A percentile compares a stretch with the other conserved stretches of the same genome.
Conservation (phyloP, 2,113 vertebrate species). For the Acinonyx jubatus region DNA sequence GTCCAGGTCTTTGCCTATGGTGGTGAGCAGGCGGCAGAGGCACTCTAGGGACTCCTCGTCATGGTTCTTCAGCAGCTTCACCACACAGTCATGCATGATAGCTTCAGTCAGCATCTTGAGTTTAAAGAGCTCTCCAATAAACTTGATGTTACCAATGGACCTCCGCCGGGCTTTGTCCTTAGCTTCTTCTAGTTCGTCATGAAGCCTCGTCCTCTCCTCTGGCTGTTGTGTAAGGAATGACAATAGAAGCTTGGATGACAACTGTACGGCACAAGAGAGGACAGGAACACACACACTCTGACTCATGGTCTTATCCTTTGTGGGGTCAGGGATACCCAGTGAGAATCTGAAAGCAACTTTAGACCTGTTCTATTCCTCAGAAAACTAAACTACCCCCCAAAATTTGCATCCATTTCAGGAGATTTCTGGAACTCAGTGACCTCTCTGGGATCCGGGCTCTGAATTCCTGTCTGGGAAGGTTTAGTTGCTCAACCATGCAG, state of each 20-base stretch:
- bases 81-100: conserved; percentile 99
- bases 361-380: background rate
- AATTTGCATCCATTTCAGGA: background rate
- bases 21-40: conserved; percentile 96
- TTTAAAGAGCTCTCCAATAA: conserved; percentile 98
- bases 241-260: background rate
- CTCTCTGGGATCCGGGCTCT: background rate
- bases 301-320: background rate
- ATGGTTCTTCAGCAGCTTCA: conserved; percentile 98
- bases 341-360: background rate
- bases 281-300: background rate
- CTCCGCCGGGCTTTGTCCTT: conserved; percentile 96
- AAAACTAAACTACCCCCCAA: background rate
- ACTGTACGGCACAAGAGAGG: background rate
- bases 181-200: conserved; percentile 95
- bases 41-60: conserved; percentile 97
- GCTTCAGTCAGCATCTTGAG: conserved; percentile 98
- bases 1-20: conserved; percentile 98
- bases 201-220: conserved; percentile 92
- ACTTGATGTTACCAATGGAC: conserved; percentile 98
- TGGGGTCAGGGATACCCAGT: background rate
- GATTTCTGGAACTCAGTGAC: background rate
- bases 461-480: background rate
- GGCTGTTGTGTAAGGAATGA: conserved; percentile 81
- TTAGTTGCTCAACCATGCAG: background rate